Evolutionary conservation across 2,797 vertebrate species (phyloP).

Genomic region (Tadarida brasiliensis): DNA sequence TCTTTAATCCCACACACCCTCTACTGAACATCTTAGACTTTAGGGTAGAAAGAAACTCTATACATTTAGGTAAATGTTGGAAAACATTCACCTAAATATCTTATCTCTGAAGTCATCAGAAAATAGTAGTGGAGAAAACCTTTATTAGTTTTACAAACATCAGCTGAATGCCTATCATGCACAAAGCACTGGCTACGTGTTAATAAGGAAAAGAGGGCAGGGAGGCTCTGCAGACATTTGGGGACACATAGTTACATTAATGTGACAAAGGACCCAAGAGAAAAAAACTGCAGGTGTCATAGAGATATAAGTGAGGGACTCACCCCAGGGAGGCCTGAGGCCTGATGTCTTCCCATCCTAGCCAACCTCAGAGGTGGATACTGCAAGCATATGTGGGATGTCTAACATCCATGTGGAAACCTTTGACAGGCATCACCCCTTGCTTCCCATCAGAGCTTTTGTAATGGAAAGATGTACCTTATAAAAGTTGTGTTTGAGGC

Average conservation of each 20-base stretch:
- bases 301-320: not conserved
- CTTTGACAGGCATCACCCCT: not conserved
- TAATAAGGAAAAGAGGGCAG: not conserved
- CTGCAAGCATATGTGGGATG: fast-evolving
- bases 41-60: not conserved
- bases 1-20: not conserved
- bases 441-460: not conserved
- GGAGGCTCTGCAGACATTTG: not conserved
- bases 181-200: not conserved
- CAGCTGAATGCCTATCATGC: not conserved
- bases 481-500: not conserved
- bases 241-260: not conserved
- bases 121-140: not conserved
- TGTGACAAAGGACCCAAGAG: not conserved
- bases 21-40: not conserved
- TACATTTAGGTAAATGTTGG: not conserved
- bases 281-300: not conserved
- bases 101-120: conserved; percentile 7
- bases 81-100: not conserved
- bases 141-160: not conserved
- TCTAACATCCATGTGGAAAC: not conserved
- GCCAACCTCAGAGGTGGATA: not conserved
- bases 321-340: not conserved
- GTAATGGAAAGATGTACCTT: not conserved
- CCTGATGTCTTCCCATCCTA: no score